Base-by-base conservation (phyloP, 2,113 vertebrate species). In the Microcebus ravelobensis region DNA sequence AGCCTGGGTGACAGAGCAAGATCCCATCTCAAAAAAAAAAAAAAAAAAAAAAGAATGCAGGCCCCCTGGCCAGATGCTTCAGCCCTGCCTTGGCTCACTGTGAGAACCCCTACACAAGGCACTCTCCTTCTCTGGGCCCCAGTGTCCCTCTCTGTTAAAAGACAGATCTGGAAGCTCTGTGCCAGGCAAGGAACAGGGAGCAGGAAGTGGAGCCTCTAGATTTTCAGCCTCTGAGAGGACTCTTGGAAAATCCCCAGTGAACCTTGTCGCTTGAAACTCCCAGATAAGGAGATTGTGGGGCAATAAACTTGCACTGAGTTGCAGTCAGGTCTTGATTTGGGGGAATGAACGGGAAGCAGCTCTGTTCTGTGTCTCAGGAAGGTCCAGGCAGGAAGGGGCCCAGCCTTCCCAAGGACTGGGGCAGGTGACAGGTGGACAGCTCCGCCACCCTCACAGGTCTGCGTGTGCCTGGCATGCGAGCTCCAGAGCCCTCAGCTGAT, bases 261-360 rank as follows among this genome's bases (percentile, higher is more conserved):
- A 70, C 80, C 91, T 96, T 85, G 87, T 90, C 57, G 74, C 80
- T 57, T 0, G 59, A 93, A 96, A 93, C 74, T 94, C 90, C 12
- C 84, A 9, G 29, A 68, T 82, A 97, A 93, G 84, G 17, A 95
- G 63, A 70, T 86, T 90, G 27, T 34, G 59, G 57, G 48, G 67
- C 57, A 80, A 95, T 96, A 95, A 96, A 91, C 87, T 50, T 85
- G 31, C n/a, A 14, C 27, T 92, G 76, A 77, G 52, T 70, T 74
- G 91, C 67, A 15, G 87, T 79, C n/a, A 90, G 80, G n/a, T 15
- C 80, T 57, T 94, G 0, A 10, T 29, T 34, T 29, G 8, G 67
- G 81, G 39, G 18, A 57, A 45, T 59, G 65, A 68, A 2, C n/a
- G 65, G 83, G 74, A 94, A 84, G 80, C 11, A 80, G 45, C 48